Evolutionary conservation across 2,888 invertebrate species (phyloP).

Genomic region (Orthosia gracilis): DNA sequence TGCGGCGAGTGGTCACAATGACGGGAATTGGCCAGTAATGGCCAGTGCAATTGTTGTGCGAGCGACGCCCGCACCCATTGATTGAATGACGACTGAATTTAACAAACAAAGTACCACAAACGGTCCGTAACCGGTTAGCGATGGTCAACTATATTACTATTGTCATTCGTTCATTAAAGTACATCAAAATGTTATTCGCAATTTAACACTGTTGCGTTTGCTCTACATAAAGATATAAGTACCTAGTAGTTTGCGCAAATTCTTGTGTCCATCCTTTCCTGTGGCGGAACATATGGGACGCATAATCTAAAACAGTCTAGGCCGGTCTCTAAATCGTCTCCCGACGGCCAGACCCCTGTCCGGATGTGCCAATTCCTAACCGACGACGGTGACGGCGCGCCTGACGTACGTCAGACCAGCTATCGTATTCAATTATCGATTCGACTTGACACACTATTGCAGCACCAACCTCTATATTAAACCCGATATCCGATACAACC

Average conservation of each 20-base stretch:
- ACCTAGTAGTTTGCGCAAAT: not conserved
- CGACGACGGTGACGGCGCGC: constrained; percentile 68
- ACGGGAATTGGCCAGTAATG: constrained; percentile 90
- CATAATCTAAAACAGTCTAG: constrained; percentile 52
- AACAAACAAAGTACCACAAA: constrained; percentile 84
- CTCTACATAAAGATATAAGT: not conserved
- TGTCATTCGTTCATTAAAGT: constrained; percentile 52
- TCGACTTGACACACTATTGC: constrained; percentile 72
- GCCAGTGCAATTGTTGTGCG: constrained; percentile 90
- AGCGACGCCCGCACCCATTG: constrained; percentile 89
- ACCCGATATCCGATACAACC: constrained; percentile 49
- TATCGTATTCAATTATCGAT: constrained; percentile 81
- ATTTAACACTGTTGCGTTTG: not conserved
- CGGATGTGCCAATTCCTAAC: constrained; percentile 83
- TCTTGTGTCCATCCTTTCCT: constrained; percentile 7
- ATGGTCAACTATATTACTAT: constrained; percentile 59
- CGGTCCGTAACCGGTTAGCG: constrained; percentile 79
- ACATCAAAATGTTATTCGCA: constrained; percentile 37
- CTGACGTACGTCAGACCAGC: constrained; percentile 74
- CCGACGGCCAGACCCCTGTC: constrained; percentile 73
- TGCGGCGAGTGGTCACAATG: constrained; percentile 89
- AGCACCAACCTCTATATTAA: constrained; percentile 50
- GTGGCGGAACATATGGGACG: constrained; percentile 15
- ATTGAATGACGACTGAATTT: constrained; percentile 88
- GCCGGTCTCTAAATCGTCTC: constrained; percentile 66